Base-by-base conservation (phyloP, 2,113 vertebrate genomes). In the Alexandromys fortis region DNA sequence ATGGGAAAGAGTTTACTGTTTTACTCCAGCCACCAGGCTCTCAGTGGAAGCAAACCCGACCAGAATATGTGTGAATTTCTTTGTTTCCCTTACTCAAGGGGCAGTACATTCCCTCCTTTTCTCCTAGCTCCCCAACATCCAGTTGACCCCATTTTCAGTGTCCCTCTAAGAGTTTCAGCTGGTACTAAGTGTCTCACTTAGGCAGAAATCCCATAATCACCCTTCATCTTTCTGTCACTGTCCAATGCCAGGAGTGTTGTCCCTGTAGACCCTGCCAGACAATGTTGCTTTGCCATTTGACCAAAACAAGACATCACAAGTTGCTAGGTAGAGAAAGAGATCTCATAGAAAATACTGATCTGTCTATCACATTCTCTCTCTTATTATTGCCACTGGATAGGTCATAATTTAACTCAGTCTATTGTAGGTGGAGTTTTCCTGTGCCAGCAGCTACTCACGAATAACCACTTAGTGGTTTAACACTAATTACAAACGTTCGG, bases 81-180 rank as follows among this genome's bases (percentile, higher is more conserved):
- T n/a, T 77, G 19, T 68, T 82, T 90, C 49, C 65, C 47, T 92
- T 81, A 42, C 24, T 61, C 52, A 33, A 42, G 5, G 38, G 21
- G 6, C 0, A 7, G 10, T 35, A 5, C n/a, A 61, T 77, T 6
- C n/a, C 19, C 70, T 11, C 0, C 11, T 79, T 33, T 55, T 35
- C 33, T 24, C 58, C 73, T 76, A 76, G 73, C 11, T 45, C 73
- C 42, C 73, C 38, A 76, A 76, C 11, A 28, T 45, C 38, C 38
- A 76, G 49, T 49, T 49, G 49, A 49, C 49, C 49, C 49, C 49
- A 12, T 49, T 49, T 45, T 42, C 22, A 76, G 38, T 26, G 38
- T 26, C 73, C 22, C 73, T 26, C 9, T 76, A 76, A 42, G 38
- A 26, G 38, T 76, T 76, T 26, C 73, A 45, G 73, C 38, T 75